Evolutionary conservation across 2,888 invertebrate genomes (phyloP).

Genomic region (Acleris cristana): DNA sequence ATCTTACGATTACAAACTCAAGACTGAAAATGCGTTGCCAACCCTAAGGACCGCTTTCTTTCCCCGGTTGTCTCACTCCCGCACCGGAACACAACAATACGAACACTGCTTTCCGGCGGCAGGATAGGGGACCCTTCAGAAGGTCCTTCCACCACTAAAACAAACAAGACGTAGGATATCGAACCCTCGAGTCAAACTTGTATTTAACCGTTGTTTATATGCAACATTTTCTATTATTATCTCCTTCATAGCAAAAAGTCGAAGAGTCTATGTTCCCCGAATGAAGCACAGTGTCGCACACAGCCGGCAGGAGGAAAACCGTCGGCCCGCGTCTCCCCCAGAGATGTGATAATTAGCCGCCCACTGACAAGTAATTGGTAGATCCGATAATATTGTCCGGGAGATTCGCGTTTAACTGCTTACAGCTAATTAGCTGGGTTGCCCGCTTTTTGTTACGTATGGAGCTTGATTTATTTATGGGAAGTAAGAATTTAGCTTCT

Average conservation of each 20-base stretch:
- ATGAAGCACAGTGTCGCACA: slow-evolving; percentile 29
- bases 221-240: neutral
- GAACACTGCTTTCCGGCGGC: too few species aligned
- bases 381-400: slow-evolving; percentile 55
- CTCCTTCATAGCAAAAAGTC: slow-evolving; percentile 8
- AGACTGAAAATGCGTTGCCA: too few species aligned
- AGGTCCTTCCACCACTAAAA: too few species aligned
- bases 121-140: too few species aligned
- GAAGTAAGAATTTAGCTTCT: neutral
- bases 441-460: slow-evolving; percentile 42
- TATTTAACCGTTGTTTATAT: too few species aligned
- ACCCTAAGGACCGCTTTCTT: too few species aligned
- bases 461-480: slow-evolving; percentile 35
- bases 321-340: slow-evolving; percentile 29
- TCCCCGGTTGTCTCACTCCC: too few species aligned
- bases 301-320: slow-evolving; percentile 28
- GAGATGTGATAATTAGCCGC: slow-evolving; percentile 63
- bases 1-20: too few species aligned
- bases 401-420: slow-evolving; percentile 45
- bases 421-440: slow-evolving; percentile 38
- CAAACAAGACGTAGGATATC: too few species aligned
- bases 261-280: neutral
- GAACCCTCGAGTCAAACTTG: too few species aligned
- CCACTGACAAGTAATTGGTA: slow-evolving; percentile 56
- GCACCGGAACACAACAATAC: too few species aligned